A percentile compares a stretch with the other conserved stretches of the same genome.
phyloP scores from a whole-genome alignment of 2,888 invertebrate genomes.

The Mimumesa dahlbomi region DNA sequence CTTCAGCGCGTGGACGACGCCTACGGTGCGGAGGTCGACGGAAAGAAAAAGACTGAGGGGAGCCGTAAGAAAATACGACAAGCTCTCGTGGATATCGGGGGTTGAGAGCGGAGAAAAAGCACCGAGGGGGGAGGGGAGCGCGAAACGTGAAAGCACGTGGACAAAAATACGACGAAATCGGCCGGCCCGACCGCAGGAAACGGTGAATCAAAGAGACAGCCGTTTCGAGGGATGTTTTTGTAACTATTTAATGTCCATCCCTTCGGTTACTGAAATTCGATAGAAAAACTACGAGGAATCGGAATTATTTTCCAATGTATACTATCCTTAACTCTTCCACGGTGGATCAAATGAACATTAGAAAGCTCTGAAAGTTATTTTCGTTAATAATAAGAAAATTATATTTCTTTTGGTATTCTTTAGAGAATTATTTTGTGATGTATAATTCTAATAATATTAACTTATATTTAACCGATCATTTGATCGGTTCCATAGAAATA shows the following conservation, averaged over 20 bases:
- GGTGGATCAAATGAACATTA: too few species aligned
- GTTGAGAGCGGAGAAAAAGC: conserved; percentile 27
- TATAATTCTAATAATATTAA: too few species aligned
- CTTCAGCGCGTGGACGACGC: conserved; percentile 42
- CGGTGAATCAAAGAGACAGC: conserved; percentile 77
- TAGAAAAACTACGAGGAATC: neutral
- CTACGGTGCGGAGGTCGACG: conserved; percentile 12
- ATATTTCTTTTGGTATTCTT: too few species aligned
- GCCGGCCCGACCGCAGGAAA: conserved; percentile 68
- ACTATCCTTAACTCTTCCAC: too few species aligned
- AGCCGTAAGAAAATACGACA: conserved; percentile 53
- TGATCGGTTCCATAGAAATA: too few species aligned
- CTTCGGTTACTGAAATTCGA: conserved; percentile 4
- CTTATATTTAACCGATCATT: too few species aligned
- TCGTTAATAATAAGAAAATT: too few species aligned
- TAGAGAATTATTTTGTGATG: too few species aligned
- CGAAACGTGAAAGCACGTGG: conserved; percentile 52
- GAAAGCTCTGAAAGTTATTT: too few species aligned
- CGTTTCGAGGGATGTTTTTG: conserved; percentile 62
- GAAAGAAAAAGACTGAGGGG: conserved; percentile 8
- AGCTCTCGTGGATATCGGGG: conserved; percentile 23
- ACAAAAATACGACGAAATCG: conserved; percentile 69
- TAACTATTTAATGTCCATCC: conserved; percentile 61
- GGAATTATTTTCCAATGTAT: too few species aligned
- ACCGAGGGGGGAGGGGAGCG: conserved; percentile 20